Base-by-base conservation (phyloP, 2,888 invertebrate species). In the Alsophila aescularia region DNA sequence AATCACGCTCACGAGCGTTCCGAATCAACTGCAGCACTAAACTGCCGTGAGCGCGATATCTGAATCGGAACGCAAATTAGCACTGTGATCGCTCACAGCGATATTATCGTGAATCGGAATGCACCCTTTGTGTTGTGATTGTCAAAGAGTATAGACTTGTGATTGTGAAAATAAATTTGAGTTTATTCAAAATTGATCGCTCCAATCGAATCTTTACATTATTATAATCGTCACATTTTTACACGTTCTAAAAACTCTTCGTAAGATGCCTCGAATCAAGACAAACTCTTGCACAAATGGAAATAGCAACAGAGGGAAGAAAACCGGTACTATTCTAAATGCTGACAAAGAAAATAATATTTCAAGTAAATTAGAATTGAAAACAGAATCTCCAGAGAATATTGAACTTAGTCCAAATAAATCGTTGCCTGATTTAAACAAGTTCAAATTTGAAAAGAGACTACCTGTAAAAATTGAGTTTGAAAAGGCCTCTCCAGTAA, bases 401-500 rank as follows among this genome's bases (percentile, higher is more conserved):
- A 45, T 62, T 12, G 62, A 66, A 45, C 34, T 42, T 15, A 70
- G 55, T 27, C 52, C 64, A 8, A 73, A 58, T 48, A 69, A 58
- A 51, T 34, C 39, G 0, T n/a, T 64, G 5, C 60, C 69, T 29
- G 75, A 83, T 65, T 66, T 90, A 14, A 81, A 69, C 44, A 71
- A 79, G 58, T 91, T 79, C 63, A 85, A 79, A 63, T 91, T 77
- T 73, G 76, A 85, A 58, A 88, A 81, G 65, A 89, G 83, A 68
- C 73, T 84, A 6, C 87, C 79, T 50, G 62, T 90, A 18, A 87
- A 83, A 75, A 84, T 91, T 54, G 83, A 84, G 66, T 91, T 72
- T 72, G 90, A 90, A 50, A 73, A 79, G 32, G 77, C 78, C 29
- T 75, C 77, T 9, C 71, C 81, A 0, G 60, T 52, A 0, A 77